Conservation (phyloP, 2,888 invertebrate species). For the Zaprionus lineosus region DNA sequence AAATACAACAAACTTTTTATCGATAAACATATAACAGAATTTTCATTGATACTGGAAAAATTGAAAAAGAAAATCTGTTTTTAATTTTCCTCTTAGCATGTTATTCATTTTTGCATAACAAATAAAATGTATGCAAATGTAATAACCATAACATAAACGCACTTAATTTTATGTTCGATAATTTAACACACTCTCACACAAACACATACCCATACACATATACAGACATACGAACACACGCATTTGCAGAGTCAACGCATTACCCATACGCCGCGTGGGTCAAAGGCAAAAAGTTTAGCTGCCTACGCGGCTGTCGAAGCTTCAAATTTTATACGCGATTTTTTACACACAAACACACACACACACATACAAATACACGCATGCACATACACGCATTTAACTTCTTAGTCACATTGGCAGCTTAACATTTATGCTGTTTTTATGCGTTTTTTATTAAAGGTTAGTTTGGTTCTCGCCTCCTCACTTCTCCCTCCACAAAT, state of each 20-base stretch:
- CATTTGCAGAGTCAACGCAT: background rate
- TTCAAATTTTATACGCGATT: too few relatives aligned
- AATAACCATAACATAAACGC: slow-evolving; percentile 34
- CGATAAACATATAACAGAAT: too few relatives aligned
- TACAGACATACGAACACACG: background rate
- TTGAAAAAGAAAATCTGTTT: background rate
- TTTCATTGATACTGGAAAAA: too few relatives aligned
- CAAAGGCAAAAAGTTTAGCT: slow-evolving; percentile 22
- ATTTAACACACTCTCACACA: slow-evolving; percentile 15
- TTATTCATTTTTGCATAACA: slow-evolving; percentile 12
- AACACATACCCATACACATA: slow-evolving; percentile 7
- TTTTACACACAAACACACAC: too few relatives aligned
- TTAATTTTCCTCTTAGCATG: background rate
- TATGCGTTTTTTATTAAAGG: slow-evolving; percentile 40
- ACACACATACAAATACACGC: too few relatives aligned
- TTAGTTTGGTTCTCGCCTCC: slow-evolving; percentile 16
- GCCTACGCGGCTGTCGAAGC: slow-evolving; percentile 35
- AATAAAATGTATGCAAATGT: slow-evolving; percentile 31
- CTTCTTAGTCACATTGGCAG: slow-evolving; percentile 10
- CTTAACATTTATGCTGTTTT: slow-evolving; percentile 42
- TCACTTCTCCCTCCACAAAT: slow-evolving; percentile 1
- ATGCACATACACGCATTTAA: background rate
- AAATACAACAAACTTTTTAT: too few relatives aligned
- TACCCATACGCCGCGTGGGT: slow-evolving; percentile 26
- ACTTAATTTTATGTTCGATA: slow-evolving; percentile 37